phyloP scores from a whole-genome alignment of 2,797 vertebrate genomes.

The Stomatorhinus walkeri region DNA sequence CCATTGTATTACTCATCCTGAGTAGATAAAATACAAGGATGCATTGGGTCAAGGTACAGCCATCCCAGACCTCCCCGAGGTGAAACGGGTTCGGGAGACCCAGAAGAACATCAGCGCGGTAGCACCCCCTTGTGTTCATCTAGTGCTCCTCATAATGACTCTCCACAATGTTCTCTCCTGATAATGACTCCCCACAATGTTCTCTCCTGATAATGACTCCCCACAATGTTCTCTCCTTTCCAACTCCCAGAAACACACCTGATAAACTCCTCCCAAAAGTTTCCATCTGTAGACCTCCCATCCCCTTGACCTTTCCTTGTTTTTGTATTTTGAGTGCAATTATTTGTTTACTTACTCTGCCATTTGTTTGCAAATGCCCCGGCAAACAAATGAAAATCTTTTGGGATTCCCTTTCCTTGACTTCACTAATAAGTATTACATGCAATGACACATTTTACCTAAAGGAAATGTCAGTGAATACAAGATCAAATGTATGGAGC shows the following conservation, averaged over 20 bases:
- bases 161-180: background rate
- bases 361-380: background rate
- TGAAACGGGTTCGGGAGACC: slow-evolving; percentile 75
- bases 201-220: too few relatives aligned
- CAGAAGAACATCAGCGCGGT: slow-evolving; percentile 88
- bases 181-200: too few relatives aligned
- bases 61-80: slow-evolving; percentile 74
- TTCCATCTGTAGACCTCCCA: slow-evolving; percentile 20
- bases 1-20: slow-evolving; percentile 34
- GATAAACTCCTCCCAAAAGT: background rate
- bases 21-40: slow-evolving; percentile 79
- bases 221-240: background rate
- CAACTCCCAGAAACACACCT: background rate
- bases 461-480: background rate
- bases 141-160: background rate
- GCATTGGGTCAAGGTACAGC: slow-evolving; percentile 69
- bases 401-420: background rate
- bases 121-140: slow-evolving; percentile 35
- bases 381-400: slow-evolving; percentile 16
- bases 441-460: background rate
- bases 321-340: slow-evolving; percentile 17
- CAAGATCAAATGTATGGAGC: background rate
- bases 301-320: slow-evolving; percentile 26
- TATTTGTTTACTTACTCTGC: background rate
- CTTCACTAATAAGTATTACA: background rate